phyloP scores from a whole-genome alignment of 2,888 invertebrate genomes.

The Anthophora plumipes region DNA sequence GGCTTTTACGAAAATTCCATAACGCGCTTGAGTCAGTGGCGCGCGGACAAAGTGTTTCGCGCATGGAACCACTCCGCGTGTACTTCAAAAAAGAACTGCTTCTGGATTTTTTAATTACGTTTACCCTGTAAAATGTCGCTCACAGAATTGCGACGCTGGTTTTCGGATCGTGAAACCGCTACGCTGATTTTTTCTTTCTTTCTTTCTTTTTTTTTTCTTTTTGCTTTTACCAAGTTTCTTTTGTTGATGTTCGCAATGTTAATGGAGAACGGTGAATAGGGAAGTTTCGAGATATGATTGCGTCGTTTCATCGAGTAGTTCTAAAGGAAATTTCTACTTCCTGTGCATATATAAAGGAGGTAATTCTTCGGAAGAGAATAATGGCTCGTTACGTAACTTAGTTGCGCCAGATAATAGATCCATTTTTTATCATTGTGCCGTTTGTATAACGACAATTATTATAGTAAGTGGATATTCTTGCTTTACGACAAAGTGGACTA shows the following conservation, averaged over 20 bases:
- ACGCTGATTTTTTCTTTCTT: not conserved
- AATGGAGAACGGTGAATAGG: no score
- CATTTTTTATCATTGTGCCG: not conserved
- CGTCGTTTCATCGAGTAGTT: not conserved
- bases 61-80: constrained; percentile 22
- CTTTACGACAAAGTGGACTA: no score
- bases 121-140: not conserved
- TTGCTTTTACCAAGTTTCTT: no score
- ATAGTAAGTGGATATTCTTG: no score
- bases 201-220: not conserved
- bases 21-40: constrained; percentile 25
- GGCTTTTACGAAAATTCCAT: constrained; percentile 35
- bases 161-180: constrained; percentile 5
- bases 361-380: not conserved
- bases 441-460: not conserved
- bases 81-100: constrained; percentile 36
- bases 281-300: not conserved
- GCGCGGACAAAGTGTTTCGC: constrained; percentile 34
- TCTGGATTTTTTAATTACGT: constrained; percentile 47
- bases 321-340: not conserved
- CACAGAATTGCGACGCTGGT: not conserved
- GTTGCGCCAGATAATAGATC: not conserved
- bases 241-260: no score
- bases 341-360: not conserved
- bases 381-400: not conserved